A percentile compares a stretch with the other conserved stretches of the same genome.
These are phyloP conservation scores for Halesus radiatus DNA, from an alignment of 1,140 invertebrate genomes.

Conservation along the genomic window DNA sequence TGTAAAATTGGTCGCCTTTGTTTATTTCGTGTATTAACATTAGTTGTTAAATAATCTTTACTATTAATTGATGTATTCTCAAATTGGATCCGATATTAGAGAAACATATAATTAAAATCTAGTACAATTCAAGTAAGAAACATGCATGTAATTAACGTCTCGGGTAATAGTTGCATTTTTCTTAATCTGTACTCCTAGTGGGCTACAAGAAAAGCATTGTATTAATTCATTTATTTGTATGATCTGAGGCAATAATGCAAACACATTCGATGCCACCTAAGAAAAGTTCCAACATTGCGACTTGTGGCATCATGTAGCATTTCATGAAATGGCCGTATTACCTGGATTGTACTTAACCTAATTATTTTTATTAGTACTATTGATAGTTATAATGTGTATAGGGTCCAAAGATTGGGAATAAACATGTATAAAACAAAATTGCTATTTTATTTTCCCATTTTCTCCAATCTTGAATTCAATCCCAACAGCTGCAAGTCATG, in stretches of 20 bases:
- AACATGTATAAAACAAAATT: conserved; percentile 68
- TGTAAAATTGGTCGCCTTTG: conserved; percentile 48
- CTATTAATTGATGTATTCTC: conserved; percentile 57
- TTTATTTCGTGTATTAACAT: conserved; percentile 56
- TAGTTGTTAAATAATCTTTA: conserved; percentile 57
- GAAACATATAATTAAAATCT: conserved; percentile 56
- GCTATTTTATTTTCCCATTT: conserved; percentile 63
- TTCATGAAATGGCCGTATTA: conserved; percentile 52
- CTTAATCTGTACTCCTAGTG: background rate
- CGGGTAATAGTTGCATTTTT: conserved; percentile 53
- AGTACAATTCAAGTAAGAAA: conserved; percentile 56
- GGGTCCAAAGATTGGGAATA: conserved; percentile 73
- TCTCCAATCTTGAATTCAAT: too few species aligned
- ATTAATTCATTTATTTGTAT: conserved; percentile 7
- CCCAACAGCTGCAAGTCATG: too few species aligned
- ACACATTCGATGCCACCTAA: background rate
- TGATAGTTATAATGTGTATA: conserved; percentile 72
- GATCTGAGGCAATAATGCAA: background rate
- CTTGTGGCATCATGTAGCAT: background rate
- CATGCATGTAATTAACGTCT: conserved; percentile 48
- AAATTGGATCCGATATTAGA: conserved; percentile 58
- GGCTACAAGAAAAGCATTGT: background rate
- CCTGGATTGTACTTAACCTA: conserved; percentile 58
- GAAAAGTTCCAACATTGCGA: conserved; percentile 1
- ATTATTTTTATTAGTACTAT: conserved; percentile 66